A percentile compares a stretch with the other conserved stretches of the same genome.
Conservation (phyloP, 2,888 invertebrate genomes). For the Heliconius ismenius region DNA sequence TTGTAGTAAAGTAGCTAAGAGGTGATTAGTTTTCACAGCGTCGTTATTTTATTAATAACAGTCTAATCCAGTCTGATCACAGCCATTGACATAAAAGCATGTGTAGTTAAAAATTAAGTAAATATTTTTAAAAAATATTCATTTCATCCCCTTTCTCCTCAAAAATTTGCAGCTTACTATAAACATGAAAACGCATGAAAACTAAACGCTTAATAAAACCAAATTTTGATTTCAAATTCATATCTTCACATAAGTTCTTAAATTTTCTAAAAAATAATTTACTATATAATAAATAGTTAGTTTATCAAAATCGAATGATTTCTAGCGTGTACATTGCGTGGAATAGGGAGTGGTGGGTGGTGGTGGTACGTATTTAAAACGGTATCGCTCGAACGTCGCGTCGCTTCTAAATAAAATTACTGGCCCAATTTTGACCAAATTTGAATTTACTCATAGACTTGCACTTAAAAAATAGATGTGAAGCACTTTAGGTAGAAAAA, state of each 20-base stretch:
- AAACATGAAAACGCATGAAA: slow-evolving; percentile 51
- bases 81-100: slow-evolving; percentile 3
- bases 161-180: background rate
- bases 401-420: slow-evolving; percentile 55
- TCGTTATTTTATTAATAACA: background rate
- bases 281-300: slow-evolving; percentile 44
- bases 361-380: slow-evolving; percentile 1
- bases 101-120: slow-evolving; percentile 11
- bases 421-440: slow-evolving; percentile 67
- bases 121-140: background rate
- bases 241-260: slow-evolving; percentile 21
- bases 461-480: slow-evolving; percentile 67
- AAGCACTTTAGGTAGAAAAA: slow-evolving; percentile 68
- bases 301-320: slow-evolving; percentile 36
- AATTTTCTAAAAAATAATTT: slow-evolving; percentile 29
- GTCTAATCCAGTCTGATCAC: slow-evolving; percentile 1
- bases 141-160: background rate
- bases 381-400: slow-evolving; percentile 49
- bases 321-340: slow-evolving; percentile 42
- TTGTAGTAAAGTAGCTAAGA: slow-evolving; percentile 66
- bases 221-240: slow-evolving; percentile 21
- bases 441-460: slow-evolving; percentile 72
- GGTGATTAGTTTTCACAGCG: slow-evolving; percentile 71
- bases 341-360: slow-evolving; percentile 3
- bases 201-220: slow-evolving; percentile 55